Evolutionary conservation across 2,113 vertebrate species (phyloP), one percentile per base, ranked within the genome.

Genomic region (Beaufortia kweichowensis): DNA sequence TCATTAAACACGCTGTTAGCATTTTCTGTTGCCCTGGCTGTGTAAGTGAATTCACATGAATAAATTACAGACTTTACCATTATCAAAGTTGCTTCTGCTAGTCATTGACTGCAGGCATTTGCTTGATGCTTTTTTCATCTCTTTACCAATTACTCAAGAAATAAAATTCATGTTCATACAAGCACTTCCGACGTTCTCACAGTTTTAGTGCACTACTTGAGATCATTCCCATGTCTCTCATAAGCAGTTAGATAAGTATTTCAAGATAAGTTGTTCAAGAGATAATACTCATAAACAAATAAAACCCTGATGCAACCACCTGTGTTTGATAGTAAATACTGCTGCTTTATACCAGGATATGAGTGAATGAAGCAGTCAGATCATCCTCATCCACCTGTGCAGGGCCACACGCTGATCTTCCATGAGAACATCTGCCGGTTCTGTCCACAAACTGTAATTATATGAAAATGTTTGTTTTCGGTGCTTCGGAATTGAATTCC

Each of bases 301-400:
- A 69, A 10, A 3, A 9, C 28, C 19, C 48, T 10, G 12, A 28
- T 31, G 15, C 68, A 39, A 21, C 21, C n/a, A 65, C 17, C 24
- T 60, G 9, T 74, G 70, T 74, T 74, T 74, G 57, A 74, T 14
- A 23, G 70, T 61, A 74, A 74, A 74, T 26, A 72, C 11, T 26
- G 29, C 53, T 57, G 31, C 29, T 10, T 39, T 19, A 24, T 9
- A 24, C 3, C 17, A 19, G 56, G 39, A 46, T 59, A 9, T 61
- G 9, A 41, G 65, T 5, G 28, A 23, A 21, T 15, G 19, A 70
- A 53, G 17, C 43, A 21, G 64, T 15, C n/a, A 33, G 28, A 69
- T 59, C 55, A 29, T 2, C 17, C 31, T 41, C 53, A 57, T n/a
- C 17, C 29, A 56, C 21, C 12, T 56, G 28, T 12, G 68, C 29